These are phyloP conservation scores for Lampris megalopsis DNA, from an alignment of 2,113 vertebrate genomes.

Conservation along the genomic window DNA sequence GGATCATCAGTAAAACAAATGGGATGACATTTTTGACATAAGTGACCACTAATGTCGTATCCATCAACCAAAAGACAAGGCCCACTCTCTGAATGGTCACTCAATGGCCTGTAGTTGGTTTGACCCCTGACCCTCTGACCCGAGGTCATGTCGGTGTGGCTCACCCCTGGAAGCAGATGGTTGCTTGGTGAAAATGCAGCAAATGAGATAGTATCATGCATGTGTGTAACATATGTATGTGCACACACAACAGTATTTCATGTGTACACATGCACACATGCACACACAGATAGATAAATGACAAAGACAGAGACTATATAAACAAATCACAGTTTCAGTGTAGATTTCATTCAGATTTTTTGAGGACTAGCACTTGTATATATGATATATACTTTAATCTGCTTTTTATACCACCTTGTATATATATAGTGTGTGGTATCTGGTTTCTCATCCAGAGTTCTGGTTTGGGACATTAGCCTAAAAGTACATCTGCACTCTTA, in stretches of 20 bases:
- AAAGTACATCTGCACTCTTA: too few relatives aligned
- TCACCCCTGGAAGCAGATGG: slow-evolving; percentile 23
- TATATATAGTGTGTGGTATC: too few relatives aligned
- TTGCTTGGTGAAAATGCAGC: slow-evolving; percentile 18
- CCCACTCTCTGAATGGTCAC: slow-evolving; percentile 27
- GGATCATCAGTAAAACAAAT: slow-evolving; percentile 17
- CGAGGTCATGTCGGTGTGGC: slow-evolving; percentile 41
- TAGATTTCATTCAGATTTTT: too few relatives aligned
- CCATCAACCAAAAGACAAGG: slow-evolving; percentile 24
- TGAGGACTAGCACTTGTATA: too few relatives aligned
- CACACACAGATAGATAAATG: too few relatives aligned
- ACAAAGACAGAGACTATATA: too few relatives aligned
- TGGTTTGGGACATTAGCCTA: too few relatives aligned
- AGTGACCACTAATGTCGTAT: slow-evolving; percentile 18
- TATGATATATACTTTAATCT: too few relatives aligned
- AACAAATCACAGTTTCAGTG: too few relatives aligned
- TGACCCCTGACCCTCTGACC: slow-evolving; percentile 58
- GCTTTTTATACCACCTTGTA: too few relatives aligned
- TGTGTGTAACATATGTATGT: not conserved
- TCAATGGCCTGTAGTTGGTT: slow-evolving; percentile 40
- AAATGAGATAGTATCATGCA: slow-evolving; percentile 4
- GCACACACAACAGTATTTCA: not conserved
- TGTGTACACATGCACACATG: too few relatives aligned
- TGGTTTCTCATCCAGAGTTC: too few relatives aligned
- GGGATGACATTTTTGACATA: not conserved